phyloP scores from a whole-genome alignment of 2,113 vertebrate species.

The Antechinus flavipes region DNA sequence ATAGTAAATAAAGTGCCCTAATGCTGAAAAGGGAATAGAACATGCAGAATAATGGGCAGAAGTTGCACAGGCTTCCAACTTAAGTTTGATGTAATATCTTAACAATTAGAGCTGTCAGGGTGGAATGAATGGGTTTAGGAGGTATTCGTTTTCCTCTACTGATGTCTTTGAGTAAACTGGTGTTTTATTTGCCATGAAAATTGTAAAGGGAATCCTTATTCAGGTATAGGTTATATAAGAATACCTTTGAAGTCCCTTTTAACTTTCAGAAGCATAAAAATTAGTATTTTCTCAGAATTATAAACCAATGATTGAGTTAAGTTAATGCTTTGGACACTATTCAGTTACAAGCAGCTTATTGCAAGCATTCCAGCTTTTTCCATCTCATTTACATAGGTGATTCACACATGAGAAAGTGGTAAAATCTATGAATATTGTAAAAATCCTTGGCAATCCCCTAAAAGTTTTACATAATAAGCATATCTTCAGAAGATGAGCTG shows the following conservation, averaged over 20 bases:
- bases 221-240: neutral
- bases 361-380: neutral
- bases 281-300: neutral
- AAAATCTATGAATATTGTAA: neutral
- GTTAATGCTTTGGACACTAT: neutral
- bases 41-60: neutral
- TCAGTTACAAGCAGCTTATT: neutral
- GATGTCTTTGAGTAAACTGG: neutral
- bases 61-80: neutral
- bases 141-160: neutral
- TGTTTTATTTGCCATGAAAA: neutral
- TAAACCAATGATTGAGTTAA: neutral
- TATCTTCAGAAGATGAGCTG: neutral
- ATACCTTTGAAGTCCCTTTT: neutral
- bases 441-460: neutral
- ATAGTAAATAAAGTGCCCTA: neutral
- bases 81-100: neutral
- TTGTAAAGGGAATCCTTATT: neutral
- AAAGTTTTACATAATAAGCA: neutral
- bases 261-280: neutral
- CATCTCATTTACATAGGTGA: neutral
- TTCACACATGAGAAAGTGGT: slow-evolving; percentile 15
- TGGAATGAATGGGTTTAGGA: neutral
- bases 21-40: neutral
- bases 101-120: neutral